Conservation (phyloP, 2,888 invertebrate genomes). For the Pristionchus mayeri region DNA sequence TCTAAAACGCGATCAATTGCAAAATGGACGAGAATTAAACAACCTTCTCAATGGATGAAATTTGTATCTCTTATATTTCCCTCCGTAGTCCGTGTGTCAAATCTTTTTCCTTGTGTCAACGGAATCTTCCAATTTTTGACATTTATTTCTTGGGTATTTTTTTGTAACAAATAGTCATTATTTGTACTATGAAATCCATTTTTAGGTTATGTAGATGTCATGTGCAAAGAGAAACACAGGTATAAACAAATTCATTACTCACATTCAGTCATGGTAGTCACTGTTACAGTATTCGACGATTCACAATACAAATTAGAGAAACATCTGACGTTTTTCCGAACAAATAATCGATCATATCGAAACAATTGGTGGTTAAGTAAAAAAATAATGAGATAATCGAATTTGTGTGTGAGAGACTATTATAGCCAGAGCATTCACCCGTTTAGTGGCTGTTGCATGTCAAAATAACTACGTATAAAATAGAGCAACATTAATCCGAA, state of each 20-base stretch:
- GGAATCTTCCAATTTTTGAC: no score
- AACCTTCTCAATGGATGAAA: no score
- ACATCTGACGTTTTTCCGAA: constrained; percentile 23
- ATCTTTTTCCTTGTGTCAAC: background rate
- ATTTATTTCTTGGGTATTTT: background rate
- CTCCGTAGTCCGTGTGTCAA: background rate
- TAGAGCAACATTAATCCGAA: constrained; percentile 21
- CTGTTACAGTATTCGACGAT: constrained; percentile 18
- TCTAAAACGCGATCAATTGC: no score
- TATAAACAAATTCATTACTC: background rate
- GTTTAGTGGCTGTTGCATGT: background rate
- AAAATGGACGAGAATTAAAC: no score
- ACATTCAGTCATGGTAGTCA: constrained; percentile 19
- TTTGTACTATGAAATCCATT: no score
- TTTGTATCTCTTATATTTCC: no score
- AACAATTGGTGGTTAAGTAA: background rate
- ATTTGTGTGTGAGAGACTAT: constrained; percentile 27
- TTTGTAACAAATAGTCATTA: background rate
- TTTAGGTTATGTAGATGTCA: background rate
- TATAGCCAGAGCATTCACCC: constrained; percentile 18
- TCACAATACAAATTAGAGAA: background rate
- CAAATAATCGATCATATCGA: constrained; percentile 35
- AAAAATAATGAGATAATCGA: constrained; percentile 12
- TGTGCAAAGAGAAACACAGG: background rate
- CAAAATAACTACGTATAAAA: background rate